Base-by-base conservation (phyloP, 2,113 vertebrate genomes). In the Benitochromis conjunctus region DNA sequence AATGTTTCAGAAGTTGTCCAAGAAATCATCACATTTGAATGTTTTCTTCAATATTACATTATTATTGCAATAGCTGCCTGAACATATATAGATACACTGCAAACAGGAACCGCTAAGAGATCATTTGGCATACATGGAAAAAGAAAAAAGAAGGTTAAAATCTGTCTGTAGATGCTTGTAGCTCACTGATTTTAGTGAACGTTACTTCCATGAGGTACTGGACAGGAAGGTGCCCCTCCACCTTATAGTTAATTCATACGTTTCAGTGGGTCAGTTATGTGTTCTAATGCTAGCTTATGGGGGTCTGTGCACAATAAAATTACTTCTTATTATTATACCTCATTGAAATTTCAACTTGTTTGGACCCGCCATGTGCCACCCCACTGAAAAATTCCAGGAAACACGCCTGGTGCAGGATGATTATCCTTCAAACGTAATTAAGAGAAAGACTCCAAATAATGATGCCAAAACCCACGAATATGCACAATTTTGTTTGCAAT, bases 391-490 rank as follows among this genome's bases (percentile, higher is more conserved):
- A 26, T 43, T 43, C 36, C n/a, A 69, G 64, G 12, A 69, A 43
- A 69, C 7, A 69, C 13, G 2, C 64, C 38, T 69, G 64, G 64
- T 43, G 36, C 13, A 24, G n/a, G 36, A 24, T 0, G n/a, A 69
- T 43, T 69, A 43, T 24, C n/a, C 36, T 41, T 69, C 1, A 16
- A 43, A 69, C 26, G 12, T 46, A 71, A 71, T 26, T 71, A 3
- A 71, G 66, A 46, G 8, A 26, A 18, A n/a, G n/a, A 18, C 43
- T 43, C 41, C 10, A 43, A 43, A 43, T 43, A 11, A 46, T 12
- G 5, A 6, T 46, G 21, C 26, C 0, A 0, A 46, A 46, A 46
- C 19, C 41, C 24, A 48, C 1, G 14, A 16, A 74, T 74, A 48
- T 74, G 9, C 13, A 74, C 43, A 29, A 24, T 29, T 71, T 10